Base-by-base conservation (phyloP, 2,888 invertebrate species). In the Catocala nupta region DNA sequence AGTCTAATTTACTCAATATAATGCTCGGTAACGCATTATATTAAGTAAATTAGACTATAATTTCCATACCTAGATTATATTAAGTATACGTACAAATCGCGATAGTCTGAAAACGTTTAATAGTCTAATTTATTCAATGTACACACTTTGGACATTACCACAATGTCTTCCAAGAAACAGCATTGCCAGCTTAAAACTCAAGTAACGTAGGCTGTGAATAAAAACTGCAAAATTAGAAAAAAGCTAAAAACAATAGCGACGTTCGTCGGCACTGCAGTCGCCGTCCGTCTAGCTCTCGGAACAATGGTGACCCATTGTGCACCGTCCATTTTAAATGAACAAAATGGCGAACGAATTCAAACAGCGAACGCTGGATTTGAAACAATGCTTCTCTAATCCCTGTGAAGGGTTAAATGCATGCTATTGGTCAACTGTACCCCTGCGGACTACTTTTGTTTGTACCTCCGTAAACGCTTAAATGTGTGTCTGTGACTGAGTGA, bases 281-380 rank as follows among this genome's bases (percentile, higher is more conserved):
- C 77, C 11, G 84, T 86, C 87, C 86, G 85, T 85, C 86, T 83
- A 84, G 84, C 85, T 79, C 80, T 83, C 81, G 70, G 87, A 91
- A 93, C 92, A 94, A 93, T 91, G 85, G 90, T 86, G 85, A 86
- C 86, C 90, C 86, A 93, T 93, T 94, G 93, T 94, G 85, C 84
- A 82, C 77, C 92, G 93, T 93, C 94, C 92, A 92, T 94, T 93
- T 92, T 92, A 93, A 93, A 93, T 91, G 91, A 93, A 90, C 91
- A 93, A 93, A 92, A 94, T 94, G 93, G 93, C 93, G 87, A 76
- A 82, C 85, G 78, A 91, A 90, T 90, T 90, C 89, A 89, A 84
- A 81, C 81, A 80, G 83, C 80, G 82, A 82, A 87, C 85, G 85
- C 81, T 71, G 82, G 86, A 86, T 91, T 87, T 93, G 91, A 93